Percentiles rank a stretch among this genome's conserved stretches.
These are phyloP conservation scores for Xenops minutus DNA, from an alignment of 2,797 vertebrate genomes.

Conservation along the genomic window DNA sequence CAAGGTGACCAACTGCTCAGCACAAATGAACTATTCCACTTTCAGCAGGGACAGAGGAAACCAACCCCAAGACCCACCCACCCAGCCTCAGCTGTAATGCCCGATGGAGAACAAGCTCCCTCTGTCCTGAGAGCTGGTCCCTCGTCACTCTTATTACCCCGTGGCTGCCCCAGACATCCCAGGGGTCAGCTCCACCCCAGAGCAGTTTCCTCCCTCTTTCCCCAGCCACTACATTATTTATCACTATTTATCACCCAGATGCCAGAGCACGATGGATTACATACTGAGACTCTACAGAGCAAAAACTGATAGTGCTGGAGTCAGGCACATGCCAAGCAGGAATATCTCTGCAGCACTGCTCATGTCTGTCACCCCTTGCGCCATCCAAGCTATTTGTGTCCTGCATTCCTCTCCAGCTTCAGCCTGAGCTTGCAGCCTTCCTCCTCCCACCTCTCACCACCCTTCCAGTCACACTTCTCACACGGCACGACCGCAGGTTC, in stretches of 20 bases:
- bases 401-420: conserved; percentile 16
- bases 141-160: neutral
- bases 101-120: neutral
- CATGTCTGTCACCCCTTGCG: neutral
- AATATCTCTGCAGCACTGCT: neutral
- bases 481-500: neutral
- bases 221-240: neutral
- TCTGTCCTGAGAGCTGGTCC: neutral
- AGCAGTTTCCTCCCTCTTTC: neutral
- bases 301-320: conserved; percentile 9
- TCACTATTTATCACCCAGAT: neutral
- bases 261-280: neutral
- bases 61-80: neutral
- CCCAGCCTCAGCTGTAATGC: neutral
- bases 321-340: neutral
- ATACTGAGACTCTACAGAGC: conserved; percentile 7
- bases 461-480: conserved; percentile 2
- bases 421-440: neutral
- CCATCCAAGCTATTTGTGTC: neutral
- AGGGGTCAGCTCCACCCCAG: neutral
- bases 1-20: neutral
- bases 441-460: neutral
- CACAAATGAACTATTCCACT: neutral
- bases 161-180: neutral
- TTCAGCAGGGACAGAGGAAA: neutral